A percentile compares a stretch with the other conserved stretches of the same genome.
These are phyloP conservation scores for Chiroxiphia lanceolata DNA, from an alignment of 2,797 vertebrate species.

Conservation along the genomic window DNA sequence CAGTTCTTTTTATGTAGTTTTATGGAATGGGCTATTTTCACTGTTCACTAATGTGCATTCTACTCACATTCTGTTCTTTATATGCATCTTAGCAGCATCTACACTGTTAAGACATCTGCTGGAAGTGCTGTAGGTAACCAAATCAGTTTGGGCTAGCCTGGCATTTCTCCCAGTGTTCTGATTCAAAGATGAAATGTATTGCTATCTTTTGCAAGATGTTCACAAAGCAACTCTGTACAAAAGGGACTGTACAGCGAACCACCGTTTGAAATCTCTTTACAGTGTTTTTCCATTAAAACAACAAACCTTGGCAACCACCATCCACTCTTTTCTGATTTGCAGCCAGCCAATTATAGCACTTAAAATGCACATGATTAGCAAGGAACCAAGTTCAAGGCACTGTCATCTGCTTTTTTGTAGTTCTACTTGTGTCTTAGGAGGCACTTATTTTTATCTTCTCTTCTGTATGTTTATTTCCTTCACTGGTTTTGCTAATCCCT, in stretches of 20 bases:
- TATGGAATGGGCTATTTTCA: neutral
- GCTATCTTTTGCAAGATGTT: conserved; percentile 11
- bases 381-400: conserved; percentile 56
- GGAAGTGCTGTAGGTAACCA: neutral
- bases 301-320: conserved; percentile 23
- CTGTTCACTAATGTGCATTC: neutral
- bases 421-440: conserved; percentile 34
- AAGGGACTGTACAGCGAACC: neutral
- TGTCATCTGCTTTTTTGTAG: conserved; percentile 46
- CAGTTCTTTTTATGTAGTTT: neutral
- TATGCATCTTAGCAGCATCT: neutral
- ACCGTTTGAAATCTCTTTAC: conserved; percentile 20
- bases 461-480: conserved; percentile 24
- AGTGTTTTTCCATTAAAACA: conserved; percentile 47
- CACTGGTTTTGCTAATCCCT: neutral
- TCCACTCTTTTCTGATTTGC: conserved; percentile 68
- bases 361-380: conserved; percentile 49
- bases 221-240: neutral
- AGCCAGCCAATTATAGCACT: conserved; percentile 60
- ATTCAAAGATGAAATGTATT: neutral
- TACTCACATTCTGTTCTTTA: neutral
- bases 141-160: neutral
- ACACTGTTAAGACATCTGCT: neutral
- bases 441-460: conserved; percentile 62
- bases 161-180: neutral